Percentiles rank a stretch among this genome's conserved stretches.
Conservation (phyloP, 2,888 invertebrate genomes). For the Dryobota labecula region DNA sequence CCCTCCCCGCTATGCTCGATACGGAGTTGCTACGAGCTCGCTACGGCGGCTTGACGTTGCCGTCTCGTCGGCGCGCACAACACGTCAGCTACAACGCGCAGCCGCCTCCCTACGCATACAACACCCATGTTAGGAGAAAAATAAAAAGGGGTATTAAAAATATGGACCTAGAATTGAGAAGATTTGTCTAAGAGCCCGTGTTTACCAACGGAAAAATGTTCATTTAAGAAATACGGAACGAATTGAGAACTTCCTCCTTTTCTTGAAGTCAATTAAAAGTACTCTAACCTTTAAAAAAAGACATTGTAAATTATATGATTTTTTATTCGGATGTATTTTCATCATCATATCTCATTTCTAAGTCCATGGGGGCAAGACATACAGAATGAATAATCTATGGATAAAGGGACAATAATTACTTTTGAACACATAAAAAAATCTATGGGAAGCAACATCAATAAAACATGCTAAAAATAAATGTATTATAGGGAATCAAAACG, state of each 20-base stretch:
- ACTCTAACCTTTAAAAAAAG: no score
- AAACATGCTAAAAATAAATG: conserved; percentile 43
- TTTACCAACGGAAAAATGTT: no score
- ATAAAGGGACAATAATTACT: conserved; percentile 18
- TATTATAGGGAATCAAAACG: neutral
- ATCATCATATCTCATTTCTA: conserved; percentile 34
- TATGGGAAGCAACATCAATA: conserved; percentile 46
- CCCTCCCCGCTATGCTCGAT: conserved; percentile 43
- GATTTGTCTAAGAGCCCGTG: no score
- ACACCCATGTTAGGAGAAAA: conserved; percentile 69
- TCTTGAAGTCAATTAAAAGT: no score
- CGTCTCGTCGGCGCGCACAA: conserved; percentile 79
- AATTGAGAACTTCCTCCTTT: no score
- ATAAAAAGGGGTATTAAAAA: conserved; percentile 45
- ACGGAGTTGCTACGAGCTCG: conserved; percentile 44
- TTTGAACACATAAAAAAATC: neutral
- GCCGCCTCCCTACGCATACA: conserved; percentile 86
- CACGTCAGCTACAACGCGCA: conserved; percentile 89
- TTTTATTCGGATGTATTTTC: no score
- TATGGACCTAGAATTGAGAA: conserved; percentile 38
- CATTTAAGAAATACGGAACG: no score
- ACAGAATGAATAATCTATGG: conserved; percentile 24
- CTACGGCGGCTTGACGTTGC: conserved; percentile 57
- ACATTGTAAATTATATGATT: no score
- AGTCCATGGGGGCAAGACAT: conserved; percentile 33